phyloP scores from a whole-genome alignment of 2,888 invertebrate species.

The Phortica okadai region DNA sequence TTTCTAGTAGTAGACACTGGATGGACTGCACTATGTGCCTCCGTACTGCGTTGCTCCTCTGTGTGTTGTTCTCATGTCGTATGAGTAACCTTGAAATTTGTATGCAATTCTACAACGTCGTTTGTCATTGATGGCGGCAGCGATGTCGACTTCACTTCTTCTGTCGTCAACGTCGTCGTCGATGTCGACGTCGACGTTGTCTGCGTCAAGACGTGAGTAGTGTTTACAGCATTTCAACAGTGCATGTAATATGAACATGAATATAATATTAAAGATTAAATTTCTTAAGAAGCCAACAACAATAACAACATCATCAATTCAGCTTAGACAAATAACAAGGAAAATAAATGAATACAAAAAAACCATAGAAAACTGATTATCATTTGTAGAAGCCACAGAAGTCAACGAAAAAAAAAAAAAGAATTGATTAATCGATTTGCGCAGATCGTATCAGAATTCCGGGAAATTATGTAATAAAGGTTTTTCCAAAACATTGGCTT shows the following conservation, averaged over 20 bases:
- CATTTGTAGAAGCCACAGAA: background rate
- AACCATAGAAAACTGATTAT: background rate
- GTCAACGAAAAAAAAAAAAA: background rate
- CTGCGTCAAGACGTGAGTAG: background rate
- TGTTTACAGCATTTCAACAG: conserved; percentile 16
- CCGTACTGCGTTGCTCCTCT: background rate
- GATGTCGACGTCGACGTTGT: background rate
- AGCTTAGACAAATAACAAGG: background rate
- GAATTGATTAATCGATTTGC: background rate
- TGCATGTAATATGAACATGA: conserved; percentile 1
- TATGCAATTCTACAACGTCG: conserved; percentile 36
- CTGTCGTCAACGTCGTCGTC: background rate
- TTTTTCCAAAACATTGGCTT: background rate
- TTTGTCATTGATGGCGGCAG: background rate
- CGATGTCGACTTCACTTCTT: conserved; percentile 8
- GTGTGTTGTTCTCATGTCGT: conserved; percentile 64
- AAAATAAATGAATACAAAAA: background rate
- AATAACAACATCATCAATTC: background rate
- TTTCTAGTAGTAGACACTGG: background rate
- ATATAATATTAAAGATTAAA: background rate
- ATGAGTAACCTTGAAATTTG: conserved; percentile 67
- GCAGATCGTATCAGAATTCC: background rate
- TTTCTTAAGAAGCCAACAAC: background rate
- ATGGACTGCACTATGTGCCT: background rate
- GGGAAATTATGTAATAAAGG: background rate